phyloP scores from a whole-genome alignment of 2,113 vertebrate genomes.

The Pholis gunnellus region DNA sequence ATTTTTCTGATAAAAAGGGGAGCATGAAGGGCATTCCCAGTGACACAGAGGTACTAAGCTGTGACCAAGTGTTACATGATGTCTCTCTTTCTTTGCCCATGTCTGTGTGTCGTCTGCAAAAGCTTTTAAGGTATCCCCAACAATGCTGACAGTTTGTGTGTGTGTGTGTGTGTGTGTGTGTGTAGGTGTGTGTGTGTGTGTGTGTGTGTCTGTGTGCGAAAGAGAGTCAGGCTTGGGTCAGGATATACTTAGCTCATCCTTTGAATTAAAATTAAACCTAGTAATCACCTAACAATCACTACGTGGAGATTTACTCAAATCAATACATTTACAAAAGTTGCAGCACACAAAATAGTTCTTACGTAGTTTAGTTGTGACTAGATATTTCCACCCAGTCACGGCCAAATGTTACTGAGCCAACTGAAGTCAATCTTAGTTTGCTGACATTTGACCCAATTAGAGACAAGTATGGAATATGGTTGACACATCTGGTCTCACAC shows the following conservation, averaged over 20 bases:
- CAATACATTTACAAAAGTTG: not conserved
- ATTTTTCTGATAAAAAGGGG: slow-evolving; percentile 24
- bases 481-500: not conserved
- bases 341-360: not conserved
- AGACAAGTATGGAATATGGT: not conserved
- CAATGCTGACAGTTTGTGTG: not conserved
- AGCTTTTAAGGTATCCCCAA: slow-evolving; percentile 17
- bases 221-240: not conserved
- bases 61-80: slow-evolving; percentile 35
- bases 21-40: slow-evolving; percentile 31
- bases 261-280: not conserved
- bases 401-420: no score
- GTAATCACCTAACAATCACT: not conserved
- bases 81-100: not conserved
- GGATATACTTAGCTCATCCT: not conserved
- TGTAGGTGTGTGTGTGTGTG: not conserved
- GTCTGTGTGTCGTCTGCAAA: slow-evolving; percentile 9
- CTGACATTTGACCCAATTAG: not conserved
- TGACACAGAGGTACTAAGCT: slow-evolving; percentile 17
- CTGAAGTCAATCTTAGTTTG: not conserved
- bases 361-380: no score
- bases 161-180: not conserved
- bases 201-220: not conserved
- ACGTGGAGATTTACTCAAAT: not conserved
- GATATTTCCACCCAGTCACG: no score